These are phyloP conservation scores for Mystacornis crossleyi DNA, from an alignment of 2,113 vertebrate genomes.

Conservation along the genomic window DNA sequence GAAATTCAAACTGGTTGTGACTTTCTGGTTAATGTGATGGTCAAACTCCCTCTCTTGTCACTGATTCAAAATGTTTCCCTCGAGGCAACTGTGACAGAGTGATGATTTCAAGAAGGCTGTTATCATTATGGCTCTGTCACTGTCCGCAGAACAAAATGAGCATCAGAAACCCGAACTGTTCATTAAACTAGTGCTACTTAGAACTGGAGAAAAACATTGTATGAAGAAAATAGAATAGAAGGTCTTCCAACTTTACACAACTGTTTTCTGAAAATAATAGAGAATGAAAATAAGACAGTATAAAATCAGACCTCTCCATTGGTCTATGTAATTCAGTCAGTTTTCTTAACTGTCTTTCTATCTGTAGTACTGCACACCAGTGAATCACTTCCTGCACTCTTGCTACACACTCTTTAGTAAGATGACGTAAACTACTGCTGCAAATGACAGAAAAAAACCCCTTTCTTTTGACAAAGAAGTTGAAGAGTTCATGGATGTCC, in stretches of 20 bases:
- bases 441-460: conserved; percentile 1
- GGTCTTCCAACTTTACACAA: not conserved
- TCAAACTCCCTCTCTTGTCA: not conserved
- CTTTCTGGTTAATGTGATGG: not conserved
- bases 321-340: not conserved
- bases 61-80: not conserved
- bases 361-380: not conserved
- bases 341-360: not conserved
- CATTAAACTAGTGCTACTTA: not conserved
- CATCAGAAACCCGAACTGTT: not conserved
- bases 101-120: conserved; percentile 23
- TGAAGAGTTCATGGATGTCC: not conserved
- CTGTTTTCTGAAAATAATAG: not conserved
- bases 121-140: not conserved
- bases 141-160: not conserved
- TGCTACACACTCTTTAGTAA: not conserved
- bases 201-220: not conserved
- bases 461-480: not conserved
- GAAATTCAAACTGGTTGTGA: not conserved
- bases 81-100: not conserved
- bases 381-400: conserved; percentile 31
- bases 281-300: not conserved
- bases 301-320: not conserved
- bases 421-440: not conserved
- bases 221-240: not conserved